Evolutionary conservation across 2,797 vertebrate genomes (phyloP), one percentile per base, ranked within the genome.

Genomic region (Enteromius mattozi): DNA sequence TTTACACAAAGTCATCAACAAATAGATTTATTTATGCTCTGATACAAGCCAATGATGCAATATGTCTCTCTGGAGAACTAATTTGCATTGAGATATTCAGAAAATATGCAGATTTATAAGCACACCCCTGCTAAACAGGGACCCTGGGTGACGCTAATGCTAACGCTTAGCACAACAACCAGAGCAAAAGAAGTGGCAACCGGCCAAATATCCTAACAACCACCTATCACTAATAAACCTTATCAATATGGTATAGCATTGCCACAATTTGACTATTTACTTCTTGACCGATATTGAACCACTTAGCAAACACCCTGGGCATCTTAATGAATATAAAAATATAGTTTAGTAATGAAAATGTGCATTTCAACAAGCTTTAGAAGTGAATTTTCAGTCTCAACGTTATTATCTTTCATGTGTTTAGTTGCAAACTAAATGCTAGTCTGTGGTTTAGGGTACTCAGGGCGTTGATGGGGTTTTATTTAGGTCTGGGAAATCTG

Each of bases 11-110:
- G 68, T 21, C 24, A 3, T 81, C 54, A 47, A n/a, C 69, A 81
- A 72, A 81, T 82, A 33, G 80, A 82, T 61, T 33, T 74, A 47
- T 82, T 74, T 63, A 72, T 59, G 80, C 35, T 81, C 51, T 59
- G 68, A 59, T 61, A n/a, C 24, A 47, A 81, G 51, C 69, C 80
- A 72, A 12, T 47, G 69, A 82, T 74, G 40, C 56, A 61, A n/a
- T 37, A 72, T 72, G 54, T 82, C 69, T 74, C 80, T 82, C 54
- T 47, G 27, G 77, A 72, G 69, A 82, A 56, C 80, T 63, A 21
- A 82, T 75, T 82, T 75, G 81, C 45, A 40, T 49, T 63, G 42
- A 82, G 30, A 51, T 35, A 40, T 75, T 75, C 45, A 51, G 59
- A 59, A 82, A 80, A 59, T 16, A 63, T 74, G 69, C 54, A 74